Evolutionary conservation across 1,140 invertebrate genomes (phyloP).

Genomic region (Copidosoma floridanum): DNA sequence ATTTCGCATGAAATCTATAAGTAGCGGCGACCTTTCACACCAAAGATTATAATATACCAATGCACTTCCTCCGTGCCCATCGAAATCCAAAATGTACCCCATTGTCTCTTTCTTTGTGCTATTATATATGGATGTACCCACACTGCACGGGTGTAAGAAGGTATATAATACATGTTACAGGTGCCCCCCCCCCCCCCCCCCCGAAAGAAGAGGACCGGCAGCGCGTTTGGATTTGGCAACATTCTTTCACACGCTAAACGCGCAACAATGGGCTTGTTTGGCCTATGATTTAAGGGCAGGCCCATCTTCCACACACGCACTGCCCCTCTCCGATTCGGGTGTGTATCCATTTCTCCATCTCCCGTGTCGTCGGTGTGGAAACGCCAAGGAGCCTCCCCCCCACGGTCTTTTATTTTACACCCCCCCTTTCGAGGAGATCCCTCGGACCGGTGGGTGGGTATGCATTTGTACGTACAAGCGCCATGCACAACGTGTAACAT

Average conservation of each 20-base stretch:
- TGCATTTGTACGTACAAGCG: too few species aligned
- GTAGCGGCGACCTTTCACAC: not conserved
- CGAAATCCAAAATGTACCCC: not conserved
- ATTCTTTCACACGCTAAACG: constrained; percentile 53
- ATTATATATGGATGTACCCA: too few species aligned
- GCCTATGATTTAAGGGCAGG: constrained; percentile 49
- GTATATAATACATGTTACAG: too few species aligned
- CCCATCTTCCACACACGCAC: constrained; percentile 23
- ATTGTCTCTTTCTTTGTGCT: not conserved
- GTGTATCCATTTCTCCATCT: constrained; percentile 32
- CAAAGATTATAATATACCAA: too few species aligned
- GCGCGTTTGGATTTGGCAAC: constrained; percentile 34
- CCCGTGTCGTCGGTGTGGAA: not conserved
- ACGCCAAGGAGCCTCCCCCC: too few species aligned
- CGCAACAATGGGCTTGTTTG: constrained; percentile 53
- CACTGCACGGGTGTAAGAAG: too few species aligned
- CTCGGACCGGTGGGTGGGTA: too few species aligned
- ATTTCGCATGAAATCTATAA: constrained; percentile 10
- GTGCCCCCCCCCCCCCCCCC: not conserved
- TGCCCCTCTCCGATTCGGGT: not conserved
- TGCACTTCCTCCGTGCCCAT: not conserved
- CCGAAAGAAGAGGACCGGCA: too few species aligned
- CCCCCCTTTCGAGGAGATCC: too few species aligned
- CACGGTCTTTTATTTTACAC: constrained; percentile 26
- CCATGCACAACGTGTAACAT: too few species aligned